phyloP scores from a whole-genome alignment of 1,140 invertebrate species.

The Lepeophtheirus salmonis region DNA sequence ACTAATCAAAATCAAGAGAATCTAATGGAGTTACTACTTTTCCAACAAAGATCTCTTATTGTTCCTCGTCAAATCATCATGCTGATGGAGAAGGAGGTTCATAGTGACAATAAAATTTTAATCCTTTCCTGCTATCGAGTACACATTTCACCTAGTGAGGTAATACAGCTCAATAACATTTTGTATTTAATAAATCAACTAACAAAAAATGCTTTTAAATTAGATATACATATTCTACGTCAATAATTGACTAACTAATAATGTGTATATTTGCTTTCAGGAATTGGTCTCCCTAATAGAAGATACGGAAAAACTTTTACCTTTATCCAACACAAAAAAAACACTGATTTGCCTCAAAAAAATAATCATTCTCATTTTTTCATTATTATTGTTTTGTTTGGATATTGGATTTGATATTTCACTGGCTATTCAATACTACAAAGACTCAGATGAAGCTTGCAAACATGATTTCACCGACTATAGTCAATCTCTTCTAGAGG shows the following conservation, averaged over 20 bases:
- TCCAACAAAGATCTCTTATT: neutral
- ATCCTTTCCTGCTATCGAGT: neutral
- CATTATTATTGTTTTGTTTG: neutral
- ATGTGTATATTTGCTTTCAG: too few relatives aligned
- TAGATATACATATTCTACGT: too few relatives aligned
- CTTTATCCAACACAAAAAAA: neutral
- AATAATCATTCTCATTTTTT: neutral
- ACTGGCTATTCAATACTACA: neutral
- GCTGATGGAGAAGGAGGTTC: neutral
- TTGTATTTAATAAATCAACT: too few relatives aligned
- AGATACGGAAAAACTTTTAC: neutral
- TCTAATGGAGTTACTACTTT: neutral
- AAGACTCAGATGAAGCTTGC: neutral
- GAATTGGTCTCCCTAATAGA: neutral
- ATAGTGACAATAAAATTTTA: neutral
- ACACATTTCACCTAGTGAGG: neutral
- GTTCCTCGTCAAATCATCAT: neutral
- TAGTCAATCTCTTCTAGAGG: neutral
- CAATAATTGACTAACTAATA: too few relatives aligned
- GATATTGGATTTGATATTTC: neutral
- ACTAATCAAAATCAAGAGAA: neutral
- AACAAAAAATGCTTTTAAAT: too few relatives aligned
- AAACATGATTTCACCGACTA: neutral
- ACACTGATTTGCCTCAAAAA: neutral
- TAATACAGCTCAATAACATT: too few relatives aligned